Conservation (phyloP, 2,113 vertebrate genomes). For the Excalfactoria chinensis region DNA sequence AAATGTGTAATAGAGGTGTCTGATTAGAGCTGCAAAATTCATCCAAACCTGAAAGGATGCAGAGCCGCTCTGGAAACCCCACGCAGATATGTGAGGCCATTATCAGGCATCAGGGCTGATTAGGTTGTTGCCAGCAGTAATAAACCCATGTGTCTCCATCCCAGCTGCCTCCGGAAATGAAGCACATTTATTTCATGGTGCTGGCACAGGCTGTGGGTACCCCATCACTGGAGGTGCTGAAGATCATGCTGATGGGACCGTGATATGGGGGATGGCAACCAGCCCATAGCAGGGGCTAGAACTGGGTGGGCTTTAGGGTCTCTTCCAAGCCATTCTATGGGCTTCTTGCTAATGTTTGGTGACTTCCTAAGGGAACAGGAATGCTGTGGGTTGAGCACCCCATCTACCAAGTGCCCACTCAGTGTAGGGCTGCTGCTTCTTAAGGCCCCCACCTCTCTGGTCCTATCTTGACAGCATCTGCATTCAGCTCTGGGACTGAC, state of each 20-base stretch:
- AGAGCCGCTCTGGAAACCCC: constrained; percentile 15
- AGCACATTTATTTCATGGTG: no score
- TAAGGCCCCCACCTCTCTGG: background rate
- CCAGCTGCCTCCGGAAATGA: background rate
- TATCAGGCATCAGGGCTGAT: background rate
- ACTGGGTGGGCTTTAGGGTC: no score
- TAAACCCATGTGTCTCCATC: background rate
- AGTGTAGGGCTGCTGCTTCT: background rate
- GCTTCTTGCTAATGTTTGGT: background rate
- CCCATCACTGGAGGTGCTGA: background rate
- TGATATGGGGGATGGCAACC: no score
- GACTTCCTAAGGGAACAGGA: background rate
- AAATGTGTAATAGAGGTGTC: constrained; percentile 50
- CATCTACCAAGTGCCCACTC: background rate
- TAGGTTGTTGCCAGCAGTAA: constrained; percentile 43
- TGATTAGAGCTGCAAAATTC: constrained; percentile 48
- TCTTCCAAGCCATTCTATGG: background rate
- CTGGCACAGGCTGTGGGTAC: no score
- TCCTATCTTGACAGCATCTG: background rate
- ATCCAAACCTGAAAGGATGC: constrained; percentile 30
- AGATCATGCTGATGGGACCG: no score
- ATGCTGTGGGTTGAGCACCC: background rate
- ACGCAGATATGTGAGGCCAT: constrained; percentile 7
- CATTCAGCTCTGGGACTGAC: fast-evolving
- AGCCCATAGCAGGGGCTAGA: no score